Evolutionary conservation across 2,888 invertebrate genomes (phyloP), one percentile per base, ranked within the genome.

Genomic region (Macaria liturata): DNA sequence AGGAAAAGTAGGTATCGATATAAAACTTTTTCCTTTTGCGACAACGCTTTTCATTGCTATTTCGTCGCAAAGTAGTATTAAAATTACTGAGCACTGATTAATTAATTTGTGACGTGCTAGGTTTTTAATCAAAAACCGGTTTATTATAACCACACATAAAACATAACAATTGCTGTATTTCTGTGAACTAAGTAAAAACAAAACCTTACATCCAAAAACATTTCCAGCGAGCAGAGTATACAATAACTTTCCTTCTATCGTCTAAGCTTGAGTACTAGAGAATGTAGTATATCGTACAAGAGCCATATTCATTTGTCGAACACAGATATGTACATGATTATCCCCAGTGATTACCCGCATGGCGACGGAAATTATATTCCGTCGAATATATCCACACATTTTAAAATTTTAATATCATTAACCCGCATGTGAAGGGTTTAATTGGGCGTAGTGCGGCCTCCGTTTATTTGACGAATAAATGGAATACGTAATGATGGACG

Each of bases 241-340:
- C 20, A 20, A 20, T 20, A 20, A 20, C 1, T 20, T 20, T 20
- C 20, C 20, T 20, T 20, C 20, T 39, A 39, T 42, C 42, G 32
- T 4, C 32, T 31, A 32, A 34, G 34, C 32, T 59, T 50, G 34
- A 20, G 47, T 59, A 54, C 54, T 3, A 3, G 20, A n/a, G 42
- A 42, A 4, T 46, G 31, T 6, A 20, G 9, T 55, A 43, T 43
- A 55, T 49, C 46, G 57, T 55, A 6, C 6, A 30, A 45, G 46
- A 43, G 66, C 67, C 65, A 59, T 68, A 70, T 71, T 75, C 66
- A 75, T 75, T 75, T 73, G 71, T 71, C 70, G 64, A 69, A 67
- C 64, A 65, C 66, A 67, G 67, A 68, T 60, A 60, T 59, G 60
- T 64, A 57, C 62, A 61, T 66, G 59, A 68, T 64, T 65, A 68